Percentiles rank a stretch among this genome's conserved stretches.
phyloP scores from a whole-genome alignment of 1,140 invertebrate species.

The Ladona fulva region DNA sequence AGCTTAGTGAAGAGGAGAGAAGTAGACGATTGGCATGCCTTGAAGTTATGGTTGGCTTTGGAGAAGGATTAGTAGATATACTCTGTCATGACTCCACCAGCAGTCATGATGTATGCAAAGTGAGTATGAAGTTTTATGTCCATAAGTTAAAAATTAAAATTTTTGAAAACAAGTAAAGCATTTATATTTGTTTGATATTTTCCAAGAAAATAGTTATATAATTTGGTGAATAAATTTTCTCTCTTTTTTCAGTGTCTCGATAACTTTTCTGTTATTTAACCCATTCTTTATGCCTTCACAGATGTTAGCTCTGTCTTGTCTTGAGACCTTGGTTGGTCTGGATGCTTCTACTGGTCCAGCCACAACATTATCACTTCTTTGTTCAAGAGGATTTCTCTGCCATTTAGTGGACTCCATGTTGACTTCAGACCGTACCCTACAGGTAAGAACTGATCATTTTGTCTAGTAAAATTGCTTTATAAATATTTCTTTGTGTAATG shows the following conservation, averaged over 20 bases:
- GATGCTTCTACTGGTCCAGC: conserved; percentile 47
- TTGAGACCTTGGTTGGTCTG: conserved; percentile 68
- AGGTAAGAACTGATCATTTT: no score
- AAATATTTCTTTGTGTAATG: no score
- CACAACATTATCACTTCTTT: conserved; percentile 63
- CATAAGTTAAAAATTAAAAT: no score
- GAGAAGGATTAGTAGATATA: conserved; percentile 71
- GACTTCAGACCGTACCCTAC: conserved; percentile 50
- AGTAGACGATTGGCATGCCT: conserved; percentile 34
- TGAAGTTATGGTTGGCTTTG: conserved; percentile 57
- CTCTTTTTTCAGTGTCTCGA: no score
- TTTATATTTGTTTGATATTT: no score
- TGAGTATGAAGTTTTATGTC: conserved; percentile 27
- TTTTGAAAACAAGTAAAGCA: no score
- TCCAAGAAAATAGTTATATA: no score
- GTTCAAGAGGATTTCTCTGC: conserved; percentile 71
- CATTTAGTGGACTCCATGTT: conserved; percentile 71
- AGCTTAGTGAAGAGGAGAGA: not conserved
- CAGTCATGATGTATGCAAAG: conserved; percentile 77
- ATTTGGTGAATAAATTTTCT: no score
- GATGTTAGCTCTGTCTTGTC: conserved; percentile 72
- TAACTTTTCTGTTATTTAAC: no score
- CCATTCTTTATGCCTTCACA: conserved; percentile 25
- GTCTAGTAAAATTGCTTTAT: no score
- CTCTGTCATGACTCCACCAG: conserved; percentile 77